Conservation (phyloP, 2,797 vertebrate species). For the Chrosomus eos region DNA sequence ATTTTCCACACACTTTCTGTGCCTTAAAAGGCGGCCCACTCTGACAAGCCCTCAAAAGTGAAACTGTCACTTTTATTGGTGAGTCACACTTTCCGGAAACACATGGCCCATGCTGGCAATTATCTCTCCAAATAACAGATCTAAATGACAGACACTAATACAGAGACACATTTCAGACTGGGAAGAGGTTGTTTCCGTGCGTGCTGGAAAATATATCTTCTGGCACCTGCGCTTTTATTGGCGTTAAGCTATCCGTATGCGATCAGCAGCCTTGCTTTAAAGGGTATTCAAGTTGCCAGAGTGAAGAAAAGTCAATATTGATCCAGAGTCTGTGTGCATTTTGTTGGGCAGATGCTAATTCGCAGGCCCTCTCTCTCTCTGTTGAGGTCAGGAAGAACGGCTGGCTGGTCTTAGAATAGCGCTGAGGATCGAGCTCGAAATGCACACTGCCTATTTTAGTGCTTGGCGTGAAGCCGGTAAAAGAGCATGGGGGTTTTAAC, state of each 20-base stretch:
- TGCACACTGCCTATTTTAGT: slow-evolving; percentile 59
- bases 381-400: slow-evolving; percentile 46
- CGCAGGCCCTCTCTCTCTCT: slow-evolving; percentile 33
- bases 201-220: slow-evolving; percentile 28
- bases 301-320: slow-evolving; percentile 54
- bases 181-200: slow-evolving; percentile 14
- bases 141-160: slow-evolving; percentile 60
- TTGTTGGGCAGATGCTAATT: slow-evolving; percentile 57
- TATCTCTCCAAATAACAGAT: slow-evolving; percentile 62
- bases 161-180: slow-evolving; percentile 18
- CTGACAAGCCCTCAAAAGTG: slow-evolving; percentile 58
- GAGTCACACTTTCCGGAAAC: slow-evolving; percentile 58
- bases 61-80: slow-evolving; percentile 60
- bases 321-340: slow-evolving; percentile 50
- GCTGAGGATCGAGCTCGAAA: slow-evolving; percentile 48
- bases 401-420: slow-evolving; percentile 58
- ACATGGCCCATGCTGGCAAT: slow-evolving; percentile 66
- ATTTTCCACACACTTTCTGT: slow-evolving; percentile 58
- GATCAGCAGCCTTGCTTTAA: slow-evolving; percentile 55
- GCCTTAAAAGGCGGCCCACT: slow-evolving; percentile 55
- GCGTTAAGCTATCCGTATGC: slow-evolving; percentile 57
- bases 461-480: slow-evolving; percentile 54
- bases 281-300: slow-evolving; percentile 55
- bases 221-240: slow-evolving; percentile 23
- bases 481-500: slow-evolving; percentile 48